phyloP scores from a whole-genome alignment of 2,113 vertebrate genomes.

The Epinephelus moara region DNA sequence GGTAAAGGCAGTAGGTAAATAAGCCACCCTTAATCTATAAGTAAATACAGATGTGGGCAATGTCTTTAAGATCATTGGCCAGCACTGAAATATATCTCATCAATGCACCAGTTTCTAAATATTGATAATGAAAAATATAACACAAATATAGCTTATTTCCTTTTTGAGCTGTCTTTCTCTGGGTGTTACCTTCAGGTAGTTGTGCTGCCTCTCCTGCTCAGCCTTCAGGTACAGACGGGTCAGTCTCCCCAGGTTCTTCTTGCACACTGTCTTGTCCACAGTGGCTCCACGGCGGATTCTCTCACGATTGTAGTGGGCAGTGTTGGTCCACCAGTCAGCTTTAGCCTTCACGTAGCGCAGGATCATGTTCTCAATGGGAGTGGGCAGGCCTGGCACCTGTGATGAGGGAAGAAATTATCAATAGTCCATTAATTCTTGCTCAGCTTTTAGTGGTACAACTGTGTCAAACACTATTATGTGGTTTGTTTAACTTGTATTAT shows the following conservation, averaged over 20 bases:
- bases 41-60: neutral
- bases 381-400: slow-evolving; percentile 97
- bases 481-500: neutral
- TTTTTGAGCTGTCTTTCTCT: neutral
- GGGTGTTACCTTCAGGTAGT: slow-evolving; percentile 94
- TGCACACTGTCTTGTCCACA: slow-evolving; percentile 98
- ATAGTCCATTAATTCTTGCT: neutral
- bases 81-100: neutral
- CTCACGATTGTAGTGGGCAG: slow-evolving; percentile 98
- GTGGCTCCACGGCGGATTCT: slow-evolving; percentile 98
- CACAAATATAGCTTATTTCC: neutral
- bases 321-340: slow-evolving; percentile 99
- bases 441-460: neutral
- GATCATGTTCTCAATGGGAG: slow-evolving; percentile 99
- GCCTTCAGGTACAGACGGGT: slow-evolving; percentile 98
- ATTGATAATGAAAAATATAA: neutral
- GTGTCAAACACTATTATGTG: neutral
- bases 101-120: neutral
- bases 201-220: slow-evolving; percentile 98
- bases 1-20: neutral
- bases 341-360: slow-evolving; percentile 98
- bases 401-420: neutral
- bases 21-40: neutral
- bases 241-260: slow-evolving; percentile 97
- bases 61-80: neutral